Conservation (phyloP, 2,113 vertebrate genomes). For the Circaetus gallicus region DNA sequence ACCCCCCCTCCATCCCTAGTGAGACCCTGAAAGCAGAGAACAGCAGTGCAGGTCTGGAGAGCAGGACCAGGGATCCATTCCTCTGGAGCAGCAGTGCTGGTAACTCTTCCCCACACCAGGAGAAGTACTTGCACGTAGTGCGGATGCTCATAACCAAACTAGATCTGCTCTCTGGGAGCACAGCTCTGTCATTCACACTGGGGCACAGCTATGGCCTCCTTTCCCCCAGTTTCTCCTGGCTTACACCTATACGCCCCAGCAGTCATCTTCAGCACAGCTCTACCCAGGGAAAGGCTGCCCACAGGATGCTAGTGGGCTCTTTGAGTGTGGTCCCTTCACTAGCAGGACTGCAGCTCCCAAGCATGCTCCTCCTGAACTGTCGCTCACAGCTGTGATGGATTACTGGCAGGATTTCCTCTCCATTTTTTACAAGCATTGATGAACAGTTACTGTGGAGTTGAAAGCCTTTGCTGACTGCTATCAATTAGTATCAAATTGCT, state of each 20-base stretch:
- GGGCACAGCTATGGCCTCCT: neutral
- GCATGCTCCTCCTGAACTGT: neutral
- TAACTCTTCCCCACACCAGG: neutral
- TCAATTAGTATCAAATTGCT: neutral
- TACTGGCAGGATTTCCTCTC: neutral
- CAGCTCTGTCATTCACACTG: too few species aligned
- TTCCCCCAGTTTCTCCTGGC: neutral
- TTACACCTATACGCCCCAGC: neutral
- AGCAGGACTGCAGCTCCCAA: neutral
- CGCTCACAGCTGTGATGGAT: rapidly evolving
- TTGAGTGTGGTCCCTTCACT: too few species aligned
- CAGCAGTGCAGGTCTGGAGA: neutral
- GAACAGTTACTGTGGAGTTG: neutral
- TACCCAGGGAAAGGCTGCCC: neutral
- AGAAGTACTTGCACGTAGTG: neutral
- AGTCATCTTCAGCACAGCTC: neutral
- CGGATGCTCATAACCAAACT: neutral
- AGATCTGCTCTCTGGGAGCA: neutral
- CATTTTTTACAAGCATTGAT: neutral
- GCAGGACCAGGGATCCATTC: neutral
- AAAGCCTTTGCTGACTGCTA: neutral
- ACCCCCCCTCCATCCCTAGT: neutral
- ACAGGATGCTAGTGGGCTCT: neutral
- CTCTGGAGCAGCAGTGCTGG: neutral
- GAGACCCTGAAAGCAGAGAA: neutral